Evolutionary conservation across 2,113 vertebrate genomes (phyloP).

Genomic region (Eulemur rufifrons): DNA sequence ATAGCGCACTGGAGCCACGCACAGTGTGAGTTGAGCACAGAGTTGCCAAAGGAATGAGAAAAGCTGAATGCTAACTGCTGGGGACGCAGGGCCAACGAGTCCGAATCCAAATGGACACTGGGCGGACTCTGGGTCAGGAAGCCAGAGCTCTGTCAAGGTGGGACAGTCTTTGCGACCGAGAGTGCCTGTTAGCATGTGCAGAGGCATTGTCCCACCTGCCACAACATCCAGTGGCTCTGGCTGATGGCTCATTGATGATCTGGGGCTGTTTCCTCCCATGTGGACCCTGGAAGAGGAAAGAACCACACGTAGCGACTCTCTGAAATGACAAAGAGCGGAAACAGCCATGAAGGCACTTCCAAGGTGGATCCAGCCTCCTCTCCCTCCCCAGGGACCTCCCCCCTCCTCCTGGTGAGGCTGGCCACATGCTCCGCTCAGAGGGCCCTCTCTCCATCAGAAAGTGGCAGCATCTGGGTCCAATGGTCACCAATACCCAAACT

Average conservation of each 20-base stretch:
- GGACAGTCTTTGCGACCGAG: not conserved
- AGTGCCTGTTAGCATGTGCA: too few species aligned
- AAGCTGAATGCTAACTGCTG: not conserved
- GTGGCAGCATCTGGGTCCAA: not conserved
- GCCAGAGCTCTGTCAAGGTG: too few species aligned
- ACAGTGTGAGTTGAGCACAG: not conserved
- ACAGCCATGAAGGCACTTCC: not conserved
- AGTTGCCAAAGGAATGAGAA: not conserved
- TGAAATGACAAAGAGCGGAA: not conserved
- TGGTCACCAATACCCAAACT: not conserved
- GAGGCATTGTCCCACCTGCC: not conserved
- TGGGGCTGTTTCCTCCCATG: not conserved
- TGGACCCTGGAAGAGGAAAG: not conserved
- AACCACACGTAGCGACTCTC: not conserved
- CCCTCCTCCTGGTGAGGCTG: rapidly evolving
- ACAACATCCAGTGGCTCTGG: not conserved
- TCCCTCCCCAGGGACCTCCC: not conserved
- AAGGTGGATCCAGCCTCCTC: not conserved
- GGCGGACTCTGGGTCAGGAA: not conserved
- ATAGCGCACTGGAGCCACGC: not conserved
- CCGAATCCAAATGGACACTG: not conserved
- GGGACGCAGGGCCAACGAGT: not conserved
- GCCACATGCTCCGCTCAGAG: not conserved
- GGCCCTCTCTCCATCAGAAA: not conserved
- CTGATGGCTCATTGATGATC: not conserved